Conservation (phyloP, 1,140 invertebrate species). For the Limonius californicus region DNA sequence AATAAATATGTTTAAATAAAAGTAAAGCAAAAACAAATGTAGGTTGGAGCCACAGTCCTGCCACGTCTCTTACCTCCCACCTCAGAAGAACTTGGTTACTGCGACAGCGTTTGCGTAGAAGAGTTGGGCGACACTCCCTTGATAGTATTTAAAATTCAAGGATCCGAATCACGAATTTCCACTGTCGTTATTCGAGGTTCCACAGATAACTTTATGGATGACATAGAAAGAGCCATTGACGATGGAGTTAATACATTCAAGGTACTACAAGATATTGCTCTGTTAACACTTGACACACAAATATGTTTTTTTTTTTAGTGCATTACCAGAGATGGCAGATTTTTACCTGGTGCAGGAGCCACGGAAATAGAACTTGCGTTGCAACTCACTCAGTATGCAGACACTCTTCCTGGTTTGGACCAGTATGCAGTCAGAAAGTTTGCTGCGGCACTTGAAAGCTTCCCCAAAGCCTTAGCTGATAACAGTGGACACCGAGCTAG, state of each 20-base stretch:
- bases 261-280: slow-evolving; percentile 41
- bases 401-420: slow-evolving; percentile 89
- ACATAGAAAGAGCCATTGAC: slow-evolving; percentile 96
- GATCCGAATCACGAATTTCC: slow-evolving; percentile 78
- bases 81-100: slow-evolving; percentile 88
- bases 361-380: slow-evolving; percentile 91
- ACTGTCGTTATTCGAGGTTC: slow-evolving; percentile 94
- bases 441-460: slow-evolving; percentile 82
- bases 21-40: slow-evolving; percentile 82
- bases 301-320: slow-evolving; percentile 45
- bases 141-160: slow-evolving; percentile 84
- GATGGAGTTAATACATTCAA: slow-evolving; percentile 99
- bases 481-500: slow-evolving; percentile 89
- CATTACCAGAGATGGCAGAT: slow-evolving; percentile 63
- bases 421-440: slow-evolving; percentile 97
- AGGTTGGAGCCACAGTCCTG: slow-evolving; percentile 51
- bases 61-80: slow-evolving; percentile 72
- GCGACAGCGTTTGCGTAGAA: slow-evolving; percentile 88
- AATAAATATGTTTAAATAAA: no score
- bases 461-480: slow-evolving; percentile 90
- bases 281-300: slow-evolving; percentile 37
- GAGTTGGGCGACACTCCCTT: slow-evolving; percentile 94
- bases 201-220: slow-evolving; percentile 98
- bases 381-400: slow-evolving; percentile 79
- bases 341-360: slow-evolving; percentile 88